Evolutionary conservation across 2,113 vertebrate species (phyloP), one percentile per base, ranked within the genome.

Genomic region (Nanorana parkeri): DNA sequence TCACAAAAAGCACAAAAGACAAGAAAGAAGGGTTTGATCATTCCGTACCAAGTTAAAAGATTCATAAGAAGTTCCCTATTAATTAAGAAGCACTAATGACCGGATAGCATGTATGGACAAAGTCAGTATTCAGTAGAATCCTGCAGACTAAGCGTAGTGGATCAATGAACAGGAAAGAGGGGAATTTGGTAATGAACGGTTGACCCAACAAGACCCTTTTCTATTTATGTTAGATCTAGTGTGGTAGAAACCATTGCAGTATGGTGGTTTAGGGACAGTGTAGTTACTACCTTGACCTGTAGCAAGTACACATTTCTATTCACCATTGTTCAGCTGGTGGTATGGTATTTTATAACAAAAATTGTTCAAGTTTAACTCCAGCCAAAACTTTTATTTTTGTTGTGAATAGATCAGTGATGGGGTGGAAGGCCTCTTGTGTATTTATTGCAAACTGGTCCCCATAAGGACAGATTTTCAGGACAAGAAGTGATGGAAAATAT

Each of bases 41-140:
- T n/a, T 90, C 86, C 80, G 13, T 89, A 85, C 88, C 26, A 79
- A 85, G 87, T 82, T 85, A 85, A 56, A 79, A 85, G 84, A 92
- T 91, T 87, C 90, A 92, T 91, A 90, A 88, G 89, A 87, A 90
- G 88, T 90, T 95, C 90, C 91, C 64, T 63, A 89, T 92, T 92
- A 92, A 89, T 95, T 94, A 95, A 86, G 78, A 77, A 92, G 87
- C 68, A 16, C 88, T 94, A 90, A 94, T 91, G 92, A 92, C 88
- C 86, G 88, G 87, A 89, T 89, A 90, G 75, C 89, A 83, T 86
- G 90, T 88, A 88, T 89, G 89, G 88, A 91, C 20, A 8, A 88
- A 91, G 90, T 90, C 87, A 89, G 87, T 81, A 84, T 87, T 79
- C 84, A 91, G 91, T 91, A 91, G 90, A 85, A 85, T 90, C 92